phyloP scores from a whole-genome alignment of 2,113 vertebrate genomes.

The Rhinopithecus roxellana region DNA sequence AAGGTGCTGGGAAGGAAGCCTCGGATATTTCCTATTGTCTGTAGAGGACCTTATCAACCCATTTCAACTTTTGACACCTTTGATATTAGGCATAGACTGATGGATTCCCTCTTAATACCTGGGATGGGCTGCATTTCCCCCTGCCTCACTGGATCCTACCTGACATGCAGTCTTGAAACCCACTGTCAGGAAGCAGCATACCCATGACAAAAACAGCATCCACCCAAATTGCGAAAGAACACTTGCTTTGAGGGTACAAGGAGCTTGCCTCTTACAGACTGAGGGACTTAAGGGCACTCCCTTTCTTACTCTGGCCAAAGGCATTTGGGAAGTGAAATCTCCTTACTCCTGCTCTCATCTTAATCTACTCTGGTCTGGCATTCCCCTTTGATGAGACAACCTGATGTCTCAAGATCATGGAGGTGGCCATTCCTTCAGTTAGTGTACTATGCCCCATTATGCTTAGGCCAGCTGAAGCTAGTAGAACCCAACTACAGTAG shows the following conservation, averaged over 20 bases:
- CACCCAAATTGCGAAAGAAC: not conserved
- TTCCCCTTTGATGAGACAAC: not conserved
- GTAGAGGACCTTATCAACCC: conserved; percentile 23
- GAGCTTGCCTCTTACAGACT: not conserved
- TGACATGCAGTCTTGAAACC: not conserved
- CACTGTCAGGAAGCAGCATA: not conserved
- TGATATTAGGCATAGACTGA: not conserved
- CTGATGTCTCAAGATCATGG: not conserved
- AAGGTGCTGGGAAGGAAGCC: conserved; percentile 91
- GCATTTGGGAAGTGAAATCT: not conserved
- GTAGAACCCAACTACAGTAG: not conserved
- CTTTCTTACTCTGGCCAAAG: not conserved
- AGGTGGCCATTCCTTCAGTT: not conserved
- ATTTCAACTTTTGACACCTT: not conserved
- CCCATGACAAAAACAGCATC: not conserved
- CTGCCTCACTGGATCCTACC: not conserved
- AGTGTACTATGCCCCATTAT: not conserved
- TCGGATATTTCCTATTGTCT: conserved; percentile 90
- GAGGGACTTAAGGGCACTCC: not conserved
- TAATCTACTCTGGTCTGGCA: not conserved
- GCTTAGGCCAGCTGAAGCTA: not conserved
- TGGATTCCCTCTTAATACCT: not conserved
- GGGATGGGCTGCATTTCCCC: not conserved
- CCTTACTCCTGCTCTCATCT: not conserved
- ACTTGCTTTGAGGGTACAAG: not conserved